Evolutionary conservation across 1,140 invertebrate genomes (phyloP).

Genomic region (Ericerus pela): DNA sequence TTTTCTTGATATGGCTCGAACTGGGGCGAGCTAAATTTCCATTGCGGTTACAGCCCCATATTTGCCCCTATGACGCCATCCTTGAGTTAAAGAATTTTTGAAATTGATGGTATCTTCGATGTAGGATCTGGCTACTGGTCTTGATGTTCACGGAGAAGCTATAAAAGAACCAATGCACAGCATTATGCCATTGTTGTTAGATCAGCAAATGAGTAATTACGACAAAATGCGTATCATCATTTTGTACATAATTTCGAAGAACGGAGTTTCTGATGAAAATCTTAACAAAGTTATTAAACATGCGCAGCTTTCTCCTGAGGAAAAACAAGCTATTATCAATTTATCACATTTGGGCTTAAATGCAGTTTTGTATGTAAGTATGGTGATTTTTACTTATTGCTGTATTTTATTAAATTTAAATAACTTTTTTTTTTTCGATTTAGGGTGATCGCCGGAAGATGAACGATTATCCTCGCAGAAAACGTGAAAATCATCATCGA

Average conservation of each 20-base stretch:
- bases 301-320: conserved; percentile 72
- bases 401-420: not conserved
- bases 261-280: conserved; percentile 97
- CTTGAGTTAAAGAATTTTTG: no score
- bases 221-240: conserved; percentile 98
- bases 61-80: no score
- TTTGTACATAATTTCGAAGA: conserved; percentile 96
- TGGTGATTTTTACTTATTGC: not conserved
- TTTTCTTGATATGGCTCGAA: no score
- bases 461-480: conserved; percentile 76
- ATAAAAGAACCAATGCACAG: conserved; percentile 99
- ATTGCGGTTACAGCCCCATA: no score
- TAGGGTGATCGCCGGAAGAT: conserved; percentile 70
- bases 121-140: conserved; percentile 88
- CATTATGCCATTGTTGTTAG: conserved; percentile 93
- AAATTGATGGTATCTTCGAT: no score
- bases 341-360: conserved; percentile 87
- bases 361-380: conserved; percentile 78
- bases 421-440: no score
- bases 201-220: conserved; percentile 72
- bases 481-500: conserved; percentile 91
- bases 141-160: conserved; percentile 95
- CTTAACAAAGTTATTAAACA: conserved; percentile 93
- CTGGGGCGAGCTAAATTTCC: no score
- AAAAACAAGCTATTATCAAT: conserved; percentile 92